Evolutionary conservation across 2,888 invertebrate species (phyloP).

Genomic region (Hypolimnas misippus): DNA sequence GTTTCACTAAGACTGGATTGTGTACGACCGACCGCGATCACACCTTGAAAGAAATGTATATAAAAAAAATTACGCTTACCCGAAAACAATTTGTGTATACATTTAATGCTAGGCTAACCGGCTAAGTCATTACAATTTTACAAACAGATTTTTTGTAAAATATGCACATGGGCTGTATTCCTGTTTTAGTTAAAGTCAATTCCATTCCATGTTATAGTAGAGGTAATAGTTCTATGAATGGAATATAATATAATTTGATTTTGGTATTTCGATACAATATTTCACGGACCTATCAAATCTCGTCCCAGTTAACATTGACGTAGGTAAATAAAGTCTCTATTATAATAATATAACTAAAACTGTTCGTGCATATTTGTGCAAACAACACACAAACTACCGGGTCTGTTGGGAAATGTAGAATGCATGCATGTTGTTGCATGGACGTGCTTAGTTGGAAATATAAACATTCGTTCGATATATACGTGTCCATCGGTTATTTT

Average conservation of each 20-base stretch:
- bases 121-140: too few relatives aligned
- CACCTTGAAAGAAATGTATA: too few relatives aligned
- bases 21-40: too few relatives aligned
- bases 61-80: too few relatives aligned
- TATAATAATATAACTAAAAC: conserved; percentile 6
- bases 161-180: too few relatives aligned
- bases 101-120: too few relatives aligned
- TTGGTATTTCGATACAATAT: not conserved
- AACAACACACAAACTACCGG: not conserved
- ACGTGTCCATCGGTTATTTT: not conserved
- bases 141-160: too few relatives aligned
- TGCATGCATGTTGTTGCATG: conserved; percentile 13
- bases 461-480: not conserved
- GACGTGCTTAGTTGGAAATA: conserved; percentile 13
- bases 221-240: too few relatives aligned
- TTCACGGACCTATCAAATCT: not conserved
- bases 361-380: not conserved
- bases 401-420: conserved; percentile 18
- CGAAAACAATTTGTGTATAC: too few relatives aligned
- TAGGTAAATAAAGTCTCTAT: not conserved
- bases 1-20: too few relatives aligned
- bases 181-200: too few relatives aligned
- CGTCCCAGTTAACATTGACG: not conserved
- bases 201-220: too few relatives aligned
- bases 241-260: not conserved